Evolutionary conservation across 2,888 invertebrate species (phyloP).

Genomic region (Standfussiana lucernea): DNA sequence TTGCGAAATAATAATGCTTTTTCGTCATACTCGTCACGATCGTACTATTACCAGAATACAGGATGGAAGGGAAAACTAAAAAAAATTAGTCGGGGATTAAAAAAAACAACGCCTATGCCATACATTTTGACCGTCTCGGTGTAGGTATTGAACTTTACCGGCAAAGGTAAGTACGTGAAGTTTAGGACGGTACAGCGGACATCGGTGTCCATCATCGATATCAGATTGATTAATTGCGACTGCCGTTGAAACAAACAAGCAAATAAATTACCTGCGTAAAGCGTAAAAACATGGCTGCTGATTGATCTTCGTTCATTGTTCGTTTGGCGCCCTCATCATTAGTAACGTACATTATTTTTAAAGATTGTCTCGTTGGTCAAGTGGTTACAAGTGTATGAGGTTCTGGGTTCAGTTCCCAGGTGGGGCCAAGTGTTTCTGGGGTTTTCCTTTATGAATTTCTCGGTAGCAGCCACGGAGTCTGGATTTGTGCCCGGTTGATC

Average conservation of each 20-base stretch:
- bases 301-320: neutral
- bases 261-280: neutral
- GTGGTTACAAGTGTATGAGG: neutral
- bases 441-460: neutral
- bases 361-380: neutral
- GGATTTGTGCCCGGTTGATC: neutral
- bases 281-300: neutral
- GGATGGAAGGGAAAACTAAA: no score
- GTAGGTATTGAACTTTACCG: no score
- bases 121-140: no score
- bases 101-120: no score
- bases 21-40: neutral
- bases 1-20: constrained; percentile 22
- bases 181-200: neutral
- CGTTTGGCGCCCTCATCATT: neutral
- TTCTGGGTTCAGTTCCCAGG: neutral
- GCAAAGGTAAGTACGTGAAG: neutral
- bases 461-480: neutral
- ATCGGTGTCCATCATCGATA: neutral
- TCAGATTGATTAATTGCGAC: neutral
- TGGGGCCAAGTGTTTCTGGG: neutral
- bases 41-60: no score
- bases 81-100: no score
- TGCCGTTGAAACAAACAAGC: neutral
- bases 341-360: neutral